Evolutionary conservation across 2,797 vertebrate genomes (phyloP).

Genomic region (Podarcis lilfordi): DNA sequence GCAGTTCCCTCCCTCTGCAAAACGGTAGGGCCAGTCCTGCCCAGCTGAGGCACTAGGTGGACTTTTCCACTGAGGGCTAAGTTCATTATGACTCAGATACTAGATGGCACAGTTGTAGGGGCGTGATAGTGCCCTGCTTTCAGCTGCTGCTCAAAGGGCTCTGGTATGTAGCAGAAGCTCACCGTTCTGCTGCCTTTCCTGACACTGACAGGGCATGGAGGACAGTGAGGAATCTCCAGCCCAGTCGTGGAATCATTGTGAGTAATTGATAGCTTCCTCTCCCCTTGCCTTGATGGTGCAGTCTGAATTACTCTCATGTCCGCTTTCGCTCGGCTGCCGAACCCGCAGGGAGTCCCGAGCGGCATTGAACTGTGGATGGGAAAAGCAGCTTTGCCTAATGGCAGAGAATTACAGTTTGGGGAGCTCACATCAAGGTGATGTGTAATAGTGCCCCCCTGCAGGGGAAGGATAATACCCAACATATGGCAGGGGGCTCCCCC

Average conservation of each 20-base stretch:
- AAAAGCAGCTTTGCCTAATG: slow-evolving; percentile 36
- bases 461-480: slow-evolving; percentile 24
- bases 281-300: not conserved
- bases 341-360: not conserved
- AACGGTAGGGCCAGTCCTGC: not conserved
- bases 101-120: too few relatives aligned
- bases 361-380: slow-evolving; percentile 4
- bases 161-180: not conserved
- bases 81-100: not conserved
- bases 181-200: not conserved
- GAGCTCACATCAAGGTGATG: slow-evolving; percentile 19
- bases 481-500: slow-evolving; percentile 7
- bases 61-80: not conserved
- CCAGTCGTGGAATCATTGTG: not conserved
- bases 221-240: not conserved
- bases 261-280: not conserved
- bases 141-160: not conserved
- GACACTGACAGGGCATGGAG: not conserved
- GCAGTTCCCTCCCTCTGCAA: not conserved
- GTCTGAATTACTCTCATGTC: slow-evolving; percentile 11
- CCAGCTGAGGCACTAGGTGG: not conserved
- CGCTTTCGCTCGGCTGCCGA: not conserved
- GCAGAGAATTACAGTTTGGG: slow-evolving; percentile 11
- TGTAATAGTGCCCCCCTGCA: slow-evolving; percentile 13
- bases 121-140: too few relatives aligned